Percentiles rank a stretch among this genome's conserved stretches.
phyloP scores from a whole-genome alignment of 2,797 vertebrate genomes.

The Pagetopsis macropterus region DNA sequence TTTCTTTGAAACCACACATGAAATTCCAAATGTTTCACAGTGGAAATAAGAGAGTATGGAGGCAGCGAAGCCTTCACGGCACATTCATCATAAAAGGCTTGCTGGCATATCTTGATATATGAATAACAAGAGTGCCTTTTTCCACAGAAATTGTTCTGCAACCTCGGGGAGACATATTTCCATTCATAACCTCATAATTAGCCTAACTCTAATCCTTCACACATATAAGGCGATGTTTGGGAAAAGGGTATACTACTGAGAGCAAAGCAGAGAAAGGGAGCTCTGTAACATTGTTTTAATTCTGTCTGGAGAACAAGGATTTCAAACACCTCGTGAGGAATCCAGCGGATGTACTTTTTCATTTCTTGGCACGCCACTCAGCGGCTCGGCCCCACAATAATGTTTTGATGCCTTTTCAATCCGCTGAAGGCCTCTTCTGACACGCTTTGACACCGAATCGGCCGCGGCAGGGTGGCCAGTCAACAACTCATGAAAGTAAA shows the following conservation, averaged over 20 bases:
- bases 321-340: constrained; percentile 22
- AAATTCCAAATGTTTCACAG: constrained; percentile 46
- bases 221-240: constrained; percentile 55
- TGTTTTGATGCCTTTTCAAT: constrained; percentile 56
- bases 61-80: constrained; percentile 40
- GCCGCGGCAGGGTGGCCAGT: constrained; percentile 45
- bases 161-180: constrained; percentile 53
- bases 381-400: constrained; percentile 25
- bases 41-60: constrained; percentile 28
- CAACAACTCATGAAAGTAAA: constrained; percentile 63
- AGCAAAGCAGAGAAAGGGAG: constrained; percentile 27
- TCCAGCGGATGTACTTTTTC: constrained; percentile 18
- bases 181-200: constrained; percentile 62
- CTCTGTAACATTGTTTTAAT: constrained; percentile 5
- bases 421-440: constrained; percentile 29
- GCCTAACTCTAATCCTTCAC: constrained; percentile 59
- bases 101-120: constrained; percentile 63
- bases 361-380: constrained; percentile 47
- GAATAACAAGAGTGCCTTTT: constrained; percentile 57
- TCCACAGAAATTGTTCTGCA: constrained; percentile 56
- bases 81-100: constrained; percentile 46
- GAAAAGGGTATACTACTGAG: constrained; percentile 18
- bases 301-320: constrained; percentile 17
- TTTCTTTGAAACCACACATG: constrained; percentile 34
- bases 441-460: constrained; percentile 35